Evolutionary conservation across 1,140 invertebrate genomes (phyloP), one percentile per base, ranked within the genome.

Genomic region (Procambarus virginalis): DNA sequence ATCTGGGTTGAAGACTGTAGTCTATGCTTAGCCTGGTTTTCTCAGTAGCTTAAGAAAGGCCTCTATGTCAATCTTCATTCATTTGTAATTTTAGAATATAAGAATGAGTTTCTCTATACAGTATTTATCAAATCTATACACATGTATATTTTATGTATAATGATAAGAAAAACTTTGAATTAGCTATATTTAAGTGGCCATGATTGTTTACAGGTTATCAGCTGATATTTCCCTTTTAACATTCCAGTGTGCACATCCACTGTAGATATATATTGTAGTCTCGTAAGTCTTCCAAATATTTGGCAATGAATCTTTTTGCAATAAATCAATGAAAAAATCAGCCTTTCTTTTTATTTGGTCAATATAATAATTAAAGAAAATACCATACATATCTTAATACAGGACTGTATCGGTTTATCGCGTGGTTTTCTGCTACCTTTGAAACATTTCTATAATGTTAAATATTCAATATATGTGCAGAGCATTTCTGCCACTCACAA

Each of bases 181-280:
- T 80, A 64, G 60, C 17, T 12, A 14, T 80, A 55, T 12, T 70
- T 6, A 70, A 70, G n/a, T 70, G 68, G 68, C 68, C 68, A 70
- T 70, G n/a, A 70, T 70, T 70, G 68, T 70, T 70, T 70, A 70
- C 20, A 70, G 68, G 10, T 70, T 80, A 80, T 80, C 55, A 48
- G 10, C 14, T 64, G 60, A 64, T 64, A 64, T 10, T 8, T 58
- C 46, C 76, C 46, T 17, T 34, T 58, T 80, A 80, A 80, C 78
- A 80, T 80, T 80, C 78, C 78, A 80, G 48, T 2, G 78, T 80
- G 17, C 49, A 22, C 34, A 78, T 48, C 45, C 51, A 78, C 12
- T 78, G 46, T 78, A 78, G 4, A 55, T 20, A 48, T 12, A 17
- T 20, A 49, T 46, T 45, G 45, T 17, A 48, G 10, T 14, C 10